Base-by-base conservation (phyloP, 92 coral and sea anemone genomes). In the Epizoanthus scotinus region DNA sequence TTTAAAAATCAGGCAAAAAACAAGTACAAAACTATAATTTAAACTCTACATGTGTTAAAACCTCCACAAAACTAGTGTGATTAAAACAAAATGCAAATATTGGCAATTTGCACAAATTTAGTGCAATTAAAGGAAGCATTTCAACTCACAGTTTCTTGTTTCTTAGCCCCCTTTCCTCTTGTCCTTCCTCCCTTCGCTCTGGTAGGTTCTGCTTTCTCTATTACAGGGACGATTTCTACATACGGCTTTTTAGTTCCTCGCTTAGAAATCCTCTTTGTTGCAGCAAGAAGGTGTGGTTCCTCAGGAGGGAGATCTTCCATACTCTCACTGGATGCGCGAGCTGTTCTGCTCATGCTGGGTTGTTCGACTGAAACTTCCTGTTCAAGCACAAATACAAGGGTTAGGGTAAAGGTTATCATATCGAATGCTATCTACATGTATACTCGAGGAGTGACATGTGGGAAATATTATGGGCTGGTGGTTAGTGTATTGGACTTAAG, bases 171-270 rank as follows among this genome's bases (percentile, higher is more conserved):
- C 29, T 60, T 75, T 1, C 81, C 38, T 38, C 81, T 75, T 40
- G 68, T 73, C 22, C 64, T 21, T 75, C 57, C 44, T 59, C 81
- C 68, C 17, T 75, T 29, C 14, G 26, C 40, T 34, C 42, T 75
- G 1, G 59, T 52, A 21, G 68, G 68, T 20, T 75, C 81, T 14
- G 68, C 22, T 47, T 47, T 47, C 52, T 47, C 17, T 44, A 44
- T 8, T 3, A 15, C 56, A 6, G 54, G n/a, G 6, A 75, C 66
- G 15, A 59, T 36, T 58, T 75, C 81, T 7, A 75, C 53, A 59
- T 58, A 75, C 0, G 81, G 81, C 38, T 75, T 75, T 22, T 75
- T 75, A 13, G 57, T 75, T 14, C 81, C 81, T 21, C 56, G 81
- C 63, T n/a, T 75, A 55, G 81, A 75, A 75, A 75, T 75, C 36